Evolutionary conservation across 2,888 invertebrate species (phyloP).

Genomic region (Tyria jacobaeae): DNA sequence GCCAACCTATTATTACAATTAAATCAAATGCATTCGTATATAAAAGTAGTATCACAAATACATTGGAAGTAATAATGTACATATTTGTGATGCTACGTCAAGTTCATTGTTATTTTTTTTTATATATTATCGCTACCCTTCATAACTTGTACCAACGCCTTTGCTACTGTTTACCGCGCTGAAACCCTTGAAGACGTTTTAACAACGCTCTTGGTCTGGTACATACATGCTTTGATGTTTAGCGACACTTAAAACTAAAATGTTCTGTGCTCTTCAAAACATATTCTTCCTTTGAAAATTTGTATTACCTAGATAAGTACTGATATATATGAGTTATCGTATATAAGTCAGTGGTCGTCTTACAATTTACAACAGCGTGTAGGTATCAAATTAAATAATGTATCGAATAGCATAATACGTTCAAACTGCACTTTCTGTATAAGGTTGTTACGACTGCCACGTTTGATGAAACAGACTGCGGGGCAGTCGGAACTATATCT

Average conservation of each 20-base stretch:
- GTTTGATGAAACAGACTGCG: no score
- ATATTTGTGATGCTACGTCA: no score
- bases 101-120: neutral
- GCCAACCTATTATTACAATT: no score
- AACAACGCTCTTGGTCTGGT: slow-evolving; percentile 74
- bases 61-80: no score
- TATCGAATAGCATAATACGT: no score
- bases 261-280: slow-evolving; percentile 55
- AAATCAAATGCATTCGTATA: no score
- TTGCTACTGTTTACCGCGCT: slow-evolving; percentile 79
- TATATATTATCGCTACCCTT: slow-evolving; percentile 6
- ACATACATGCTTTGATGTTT: slow-evolving; percentile 76
- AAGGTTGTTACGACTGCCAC: no score
- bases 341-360: slow-evolving; percentile 1
- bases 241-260: slow-evolving; percentile 77
- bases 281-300: slow-evolving; percentile 58
- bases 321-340: slow-evolving; percentile 20
- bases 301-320: slow-evolving; percentile 40
- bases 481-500: no score
- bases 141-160: slow-evolving; percentile 48
- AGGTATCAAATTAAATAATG: neutral
- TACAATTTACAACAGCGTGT: neutral
- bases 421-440: no score
- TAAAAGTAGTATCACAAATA: no score
- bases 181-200: slow-evolving; percentile 81